A percentile compares a stretch with the other conserved stretches of the same genome.
Conservation (phyloP, 92 coral and sea anemone species). For the Plumapathes pennacea region DNA sequence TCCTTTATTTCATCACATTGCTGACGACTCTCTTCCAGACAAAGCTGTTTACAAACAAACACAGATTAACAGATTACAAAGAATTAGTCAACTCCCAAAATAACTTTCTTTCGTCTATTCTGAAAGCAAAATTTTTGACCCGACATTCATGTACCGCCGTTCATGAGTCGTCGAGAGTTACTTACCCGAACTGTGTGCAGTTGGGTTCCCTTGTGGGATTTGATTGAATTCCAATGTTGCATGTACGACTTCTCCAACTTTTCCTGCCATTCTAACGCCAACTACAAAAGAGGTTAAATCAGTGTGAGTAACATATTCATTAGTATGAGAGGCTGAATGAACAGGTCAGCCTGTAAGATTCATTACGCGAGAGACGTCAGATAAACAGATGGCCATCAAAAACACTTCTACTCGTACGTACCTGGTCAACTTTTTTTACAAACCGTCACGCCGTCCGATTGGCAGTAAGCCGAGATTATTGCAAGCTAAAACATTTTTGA, state of each 20-base stretch:
- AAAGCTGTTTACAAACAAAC: slow-evolving; percentile 9
- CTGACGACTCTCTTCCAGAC: slow-evolving; percentile 7
- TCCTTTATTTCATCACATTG: slow-evolving; percentile 30
- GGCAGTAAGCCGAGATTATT: too few species aligned
- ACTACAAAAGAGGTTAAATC: slow-evolving; percentile 44
- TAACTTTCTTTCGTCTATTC: too few species aligned
- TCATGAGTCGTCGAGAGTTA: too few species aligned
- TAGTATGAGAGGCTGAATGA: too few species aligned
- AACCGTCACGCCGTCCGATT: slow-evolving; percentile 6
- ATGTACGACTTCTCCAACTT: slow-evolving; percentile 63
- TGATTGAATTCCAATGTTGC: slow-evolving; percentile 55
- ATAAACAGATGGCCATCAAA: too few species aligned
- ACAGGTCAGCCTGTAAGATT: too few species aligned
- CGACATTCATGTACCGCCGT: neutral
- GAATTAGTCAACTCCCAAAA: neutral
- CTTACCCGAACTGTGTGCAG: slow-evolving; percentile 55
- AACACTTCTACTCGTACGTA: too few species aligned
- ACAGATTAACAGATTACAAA: neutral
- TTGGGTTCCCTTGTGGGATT: slow-evolving; percentile 45
- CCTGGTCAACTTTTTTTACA: slow-evolving; percentile 33
- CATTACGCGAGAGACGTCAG: too few species aligned
- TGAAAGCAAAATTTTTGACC: neutral
- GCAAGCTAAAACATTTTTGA: too few species aligned
- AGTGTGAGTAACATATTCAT: too few species aligned
- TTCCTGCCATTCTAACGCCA: slow-evolving; percentile 80